These are phyloP conservation scores for Calidris pygmaea DNA, from an alignment of 2,113 vertebrate genomes.

Conservation along the genomic window DNA sequence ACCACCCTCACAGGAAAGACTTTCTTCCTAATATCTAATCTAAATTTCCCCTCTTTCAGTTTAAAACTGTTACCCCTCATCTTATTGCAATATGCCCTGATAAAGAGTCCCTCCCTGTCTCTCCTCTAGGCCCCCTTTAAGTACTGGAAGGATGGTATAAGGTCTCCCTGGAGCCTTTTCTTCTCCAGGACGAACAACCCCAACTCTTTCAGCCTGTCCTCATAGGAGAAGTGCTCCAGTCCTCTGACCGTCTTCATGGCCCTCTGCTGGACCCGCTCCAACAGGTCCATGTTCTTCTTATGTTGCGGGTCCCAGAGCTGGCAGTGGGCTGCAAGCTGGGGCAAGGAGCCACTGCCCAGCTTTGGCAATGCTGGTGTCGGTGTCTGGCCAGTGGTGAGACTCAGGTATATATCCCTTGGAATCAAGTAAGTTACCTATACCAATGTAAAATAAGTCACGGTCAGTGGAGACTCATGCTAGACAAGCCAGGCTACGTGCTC, in stretches of 20 bases:
- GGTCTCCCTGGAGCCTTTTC: neutral
- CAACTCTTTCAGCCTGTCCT: neutral
- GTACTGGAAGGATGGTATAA: neutral
- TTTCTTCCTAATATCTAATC: neutral
- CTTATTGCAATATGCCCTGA: neutral
- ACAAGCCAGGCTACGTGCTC: neutral
- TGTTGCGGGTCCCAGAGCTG: neutral
- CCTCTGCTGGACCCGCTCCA: neutral
- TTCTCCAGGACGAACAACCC: neutral
- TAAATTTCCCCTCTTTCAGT: neutral
- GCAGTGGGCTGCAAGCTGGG: neutral
- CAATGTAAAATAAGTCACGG: neutral
- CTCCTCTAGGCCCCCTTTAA: neutral
- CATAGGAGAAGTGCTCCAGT: neutral
- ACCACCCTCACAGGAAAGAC: neutral
- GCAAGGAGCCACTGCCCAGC: neutral
- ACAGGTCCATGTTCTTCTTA: neutral
- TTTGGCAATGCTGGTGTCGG: neutral
- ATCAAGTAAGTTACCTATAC: neutral
- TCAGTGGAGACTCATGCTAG: neutral
- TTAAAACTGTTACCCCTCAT: neutral
- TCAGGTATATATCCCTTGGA: neutral
- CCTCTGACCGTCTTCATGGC: neutral
- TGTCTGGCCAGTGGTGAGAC: neutral
- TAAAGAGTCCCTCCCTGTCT: neutral